phyloP scores from a whole-genome alignment of 2,888 invertebrate genomes.

The Andrena trimmerana region DNA sequence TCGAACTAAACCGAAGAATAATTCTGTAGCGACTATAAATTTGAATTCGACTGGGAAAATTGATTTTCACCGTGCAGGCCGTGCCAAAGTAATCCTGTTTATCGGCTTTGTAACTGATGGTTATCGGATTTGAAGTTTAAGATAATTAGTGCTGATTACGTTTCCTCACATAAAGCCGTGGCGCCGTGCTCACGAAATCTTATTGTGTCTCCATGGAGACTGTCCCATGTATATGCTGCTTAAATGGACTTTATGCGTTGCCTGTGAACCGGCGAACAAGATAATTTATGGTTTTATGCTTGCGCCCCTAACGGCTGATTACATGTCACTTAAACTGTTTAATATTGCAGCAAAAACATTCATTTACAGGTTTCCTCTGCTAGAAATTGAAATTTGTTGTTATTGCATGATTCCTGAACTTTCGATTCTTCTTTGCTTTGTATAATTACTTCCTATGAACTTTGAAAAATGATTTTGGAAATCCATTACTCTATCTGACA shows the following conservation, averaged over 20 bases:
- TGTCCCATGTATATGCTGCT: constrained; percentile 40
- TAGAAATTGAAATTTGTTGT: too few species aligned
- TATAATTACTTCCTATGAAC: too few species aligned
- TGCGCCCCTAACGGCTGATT: neutral
- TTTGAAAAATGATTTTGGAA: too few species aligned
- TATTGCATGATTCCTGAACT: too few species aligned
- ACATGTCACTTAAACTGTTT: neutral
- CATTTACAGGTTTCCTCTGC: too few species aligned
- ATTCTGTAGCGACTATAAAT: constrained; percentile 6
- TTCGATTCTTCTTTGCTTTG: too few species aligned
- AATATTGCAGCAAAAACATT: neutral
- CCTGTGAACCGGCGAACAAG: constrained; percentile 38
- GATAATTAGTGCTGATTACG: constrained; percentile 63
- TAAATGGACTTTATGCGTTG: constrained; percentile 65
- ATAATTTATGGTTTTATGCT: constrained; percentile 42
- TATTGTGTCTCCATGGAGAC: constrained; percentile 37
- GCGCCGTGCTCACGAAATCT: constrained; percentile 46
- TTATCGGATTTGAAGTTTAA: constrained; percentile 66
- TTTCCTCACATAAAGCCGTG: constrained; percentile 43
- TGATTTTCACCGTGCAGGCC: constrained; percentile 35
- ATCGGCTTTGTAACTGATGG: constrained; percentile 60
- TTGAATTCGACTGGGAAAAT: constrained; percentile 20
- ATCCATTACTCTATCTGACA: too few species aligned
- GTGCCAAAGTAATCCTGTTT: constrained; percentile 59
- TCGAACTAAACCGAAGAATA: neutral